Evolutionary conservation across 2,113 vertebrate species (phyloP).

Genomic region (Gavia stellata): DNA sequence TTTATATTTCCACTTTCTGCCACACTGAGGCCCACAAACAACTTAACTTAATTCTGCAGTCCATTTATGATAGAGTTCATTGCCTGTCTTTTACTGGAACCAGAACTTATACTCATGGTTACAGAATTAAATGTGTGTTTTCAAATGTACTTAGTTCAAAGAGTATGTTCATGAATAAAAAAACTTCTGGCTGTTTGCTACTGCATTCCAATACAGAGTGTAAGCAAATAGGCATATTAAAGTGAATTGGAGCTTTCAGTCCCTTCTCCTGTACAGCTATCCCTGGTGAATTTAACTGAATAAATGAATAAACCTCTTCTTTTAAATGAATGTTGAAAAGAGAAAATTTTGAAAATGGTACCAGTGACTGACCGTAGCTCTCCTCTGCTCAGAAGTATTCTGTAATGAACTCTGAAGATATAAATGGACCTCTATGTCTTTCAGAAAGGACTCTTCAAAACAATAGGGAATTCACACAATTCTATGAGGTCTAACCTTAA

Average conservation of each 20-base stretch:
- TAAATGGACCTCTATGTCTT: background rate
- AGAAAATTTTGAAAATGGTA: background rate
- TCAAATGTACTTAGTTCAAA: constrained; percentile 7
- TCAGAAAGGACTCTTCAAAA: background rate
- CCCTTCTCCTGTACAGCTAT: background rate
- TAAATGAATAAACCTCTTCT: constrained; percentile 51
- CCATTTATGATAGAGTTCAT: background rate
- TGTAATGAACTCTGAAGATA: background rate
- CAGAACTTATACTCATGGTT: background rate
- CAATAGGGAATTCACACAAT: background rate
- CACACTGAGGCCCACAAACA: background rate
- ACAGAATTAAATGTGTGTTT: background rate
- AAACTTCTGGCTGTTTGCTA: background rate
- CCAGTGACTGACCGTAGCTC: background rate
- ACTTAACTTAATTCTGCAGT: background rate
- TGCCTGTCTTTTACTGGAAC: background rate
- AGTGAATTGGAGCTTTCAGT: constrained; percentile 60
- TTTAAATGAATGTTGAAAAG: constrained; percentile 15
- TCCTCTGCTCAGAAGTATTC: background rate
- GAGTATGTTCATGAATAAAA: constrained; percentile 13
- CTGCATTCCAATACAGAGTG: constrained; percentile 29
- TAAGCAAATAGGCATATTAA: constrained; percentile 43
- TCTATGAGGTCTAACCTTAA: background rate
- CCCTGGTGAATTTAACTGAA: constrained; percentile 25
- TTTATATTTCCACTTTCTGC: background rate